These are phyloP conservation scores for Hirudinaria manillensis DNA, from an alignment of 2,888 invertebrate species.

Conservation along the genomic window DNA sequence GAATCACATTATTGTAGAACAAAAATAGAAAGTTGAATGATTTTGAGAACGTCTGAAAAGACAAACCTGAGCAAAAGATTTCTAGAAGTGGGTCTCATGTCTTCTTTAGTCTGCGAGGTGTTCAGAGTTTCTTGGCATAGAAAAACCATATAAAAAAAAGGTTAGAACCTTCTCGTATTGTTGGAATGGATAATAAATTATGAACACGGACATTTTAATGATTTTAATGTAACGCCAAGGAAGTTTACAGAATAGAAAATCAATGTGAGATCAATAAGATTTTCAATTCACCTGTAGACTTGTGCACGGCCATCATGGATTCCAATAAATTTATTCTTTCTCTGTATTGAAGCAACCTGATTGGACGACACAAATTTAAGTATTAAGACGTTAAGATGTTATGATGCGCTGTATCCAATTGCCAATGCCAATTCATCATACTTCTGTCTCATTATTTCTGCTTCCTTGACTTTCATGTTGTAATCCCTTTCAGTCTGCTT, in stretches of 20 bases:
- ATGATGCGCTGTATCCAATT: not conserved
- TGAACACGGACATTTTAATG: not conserved
- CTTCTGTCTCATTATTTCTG: not conserved
- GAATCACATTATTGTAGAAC: no score
- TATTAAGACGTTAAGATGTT: not conserved
- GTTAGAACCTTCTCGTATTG: no score
- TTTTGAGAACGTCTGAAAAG: no score
- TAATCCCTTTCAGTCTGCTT: not conserved
- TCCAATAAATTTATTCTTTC: not conserved
- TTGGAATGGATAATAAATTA: no score
- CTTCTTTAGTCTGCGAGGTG: no score
- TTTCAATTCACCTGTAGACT: no score
- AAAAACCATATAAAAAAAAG: no score
- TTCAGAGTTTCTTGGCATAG: no score
- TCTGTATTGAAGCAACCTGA: constrained; percentile 6
- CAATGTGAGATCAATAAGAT: no score
- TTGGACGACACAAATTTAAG: not conserved
- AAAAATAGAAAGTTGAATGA: no score
- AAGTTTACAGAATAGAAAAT: not conserved
- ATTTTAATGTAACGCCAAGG: not conserved
- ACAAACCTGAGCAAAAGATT: no score
- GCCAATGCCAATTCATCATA: not conserved
- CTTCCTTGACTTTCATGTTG: not conserved
- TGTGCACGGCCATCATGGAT: not conserved
- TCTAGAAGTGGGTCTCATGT: no score